Percentiles rank a stretch among this genome's conserved stretches.
phyloP scores from a whole-genome alignment of 2,888 invertebrate species.

The Aspidapion aeneum region DNA sequence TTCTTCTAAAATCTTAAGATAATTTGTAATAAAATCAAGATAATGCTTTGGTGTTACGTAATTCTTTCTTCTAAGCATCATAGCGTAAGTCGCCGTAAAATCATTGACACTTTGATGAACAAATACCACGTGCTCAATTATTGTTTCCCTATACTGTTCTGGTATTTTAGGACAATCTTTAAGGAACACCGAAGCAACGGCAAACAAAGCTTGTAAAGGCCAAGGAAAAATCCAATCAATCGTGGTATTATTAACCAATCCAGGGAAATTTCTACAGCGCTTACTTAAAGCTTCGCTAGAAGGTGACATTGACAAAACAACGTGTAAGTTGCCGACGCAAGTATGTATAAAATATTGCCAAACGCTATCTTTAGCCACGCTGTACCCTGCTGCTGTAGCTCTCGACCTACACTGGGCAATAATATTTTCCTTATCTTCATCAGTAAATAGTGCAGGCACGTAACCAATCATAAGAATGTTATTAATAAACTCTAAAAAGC shows the following conservation, averaged over 20 bases:
- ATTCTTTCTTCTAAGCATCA: conserved; percentile 74
- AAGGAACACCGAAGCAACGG: conserved; percentile 82
- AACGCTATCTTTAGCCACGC: conserved; percentile 74
- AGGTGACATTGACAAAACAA: conserved; percentile 90
- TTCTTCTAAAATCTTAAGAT: conserved; percentile 71
- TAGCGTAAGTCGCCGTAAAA: conserved; percentile 69
- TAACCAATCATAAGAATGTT: conserved; percentile 86
- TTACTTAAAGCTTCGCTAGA: conserved; percentile 78
- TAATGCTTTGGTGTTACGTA: conserved; percentile 92
- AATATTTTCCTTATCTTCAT: conserved; percentile 85
- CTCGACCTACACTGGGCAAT: conserved; percentile 65
- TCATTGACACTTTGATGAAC: conserved; percentile 73
- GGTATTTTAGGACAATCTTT: conserved; percentile 56
- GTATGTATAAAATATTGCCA: conserved; percentile 81
- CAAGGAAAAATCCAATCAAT: conserved; percentile 95
- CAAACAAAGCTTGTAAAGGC: conserved; percentile 85
- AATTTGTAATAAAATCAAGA: conserved; percentile 80
- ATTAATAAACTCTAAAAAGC: conserved; percentile 86
- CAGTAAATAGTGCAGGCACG: conserved; percentile 81
- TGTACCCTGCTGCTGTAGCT: conserved; percentile 67
- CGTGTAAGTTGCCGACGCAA: conserved; percentile 80
- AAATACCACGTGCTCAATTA: conserved; percentile 83
- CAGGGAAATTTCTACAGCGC: conserved; percentile 87
- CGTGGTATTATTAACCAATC: conserved; percentile 86
- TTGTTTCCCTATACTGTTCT: conserved; percentile 52